Evolutionary conservation across 2,888 invertebrate genomes (phyloP).

Genomic region (Erebia epiphron): DNA sequence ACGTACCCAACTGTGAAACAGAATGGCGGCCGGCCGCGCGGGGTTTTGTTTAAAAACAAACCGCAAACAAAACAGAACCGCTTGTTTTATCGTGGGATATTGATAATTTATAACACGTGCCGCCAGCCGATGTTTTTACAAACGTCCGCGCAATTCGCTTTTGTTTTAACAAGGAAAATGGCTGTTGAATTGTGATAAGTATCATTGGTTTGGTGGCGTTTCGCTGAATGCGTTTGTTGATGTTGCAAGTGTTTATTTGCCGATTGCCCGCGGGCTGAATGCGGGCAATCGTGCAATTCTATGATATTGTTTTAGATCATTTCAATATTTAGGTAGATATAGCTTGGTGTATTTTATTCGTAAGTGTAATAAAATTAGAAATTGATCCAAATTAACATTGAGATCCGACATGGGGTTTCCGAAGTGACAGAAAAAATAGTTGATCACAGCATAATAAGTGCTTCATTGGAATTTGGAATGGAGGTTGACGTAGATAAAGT

Average conservation of each 20-base stretch:
- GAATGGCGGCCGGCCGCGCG: conserved; percentile 18
- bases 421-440: no score
- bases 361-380: no score
- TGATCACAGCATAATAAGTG: no score
- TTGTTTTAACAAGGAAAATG: conserved; percentile 54
- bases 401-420: no score
- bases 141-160: conserved; percentile 53
- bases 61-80: conserved; percentile 62
- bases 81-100: conserved; percentile 81
- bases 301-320: conserved; percentile 4
- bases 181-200: conserved; percentile 41
- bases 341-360: no score
- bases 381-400: no score
- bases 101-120: conserved; percentile 77
- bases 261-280: conserved; percentile 12
- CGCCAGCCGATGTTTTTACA: conserved; percentile 46
- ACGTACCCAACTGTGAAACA: conserved; percentile 41
- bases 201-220: conserved; percentile 17
- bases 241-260: conserved; percentile 17
- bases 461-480: no score
- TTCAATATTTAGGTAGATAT: neutral
- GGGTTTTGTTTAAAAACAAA: conserved; percentile 66
- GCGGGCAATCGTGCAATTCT: neutral
- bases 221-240: neutral
- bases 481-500: no score